Evolutionary conservation across 2,888 invertebrate species (phyloP).

Genomic region (Morinoia aosen): DNA sequence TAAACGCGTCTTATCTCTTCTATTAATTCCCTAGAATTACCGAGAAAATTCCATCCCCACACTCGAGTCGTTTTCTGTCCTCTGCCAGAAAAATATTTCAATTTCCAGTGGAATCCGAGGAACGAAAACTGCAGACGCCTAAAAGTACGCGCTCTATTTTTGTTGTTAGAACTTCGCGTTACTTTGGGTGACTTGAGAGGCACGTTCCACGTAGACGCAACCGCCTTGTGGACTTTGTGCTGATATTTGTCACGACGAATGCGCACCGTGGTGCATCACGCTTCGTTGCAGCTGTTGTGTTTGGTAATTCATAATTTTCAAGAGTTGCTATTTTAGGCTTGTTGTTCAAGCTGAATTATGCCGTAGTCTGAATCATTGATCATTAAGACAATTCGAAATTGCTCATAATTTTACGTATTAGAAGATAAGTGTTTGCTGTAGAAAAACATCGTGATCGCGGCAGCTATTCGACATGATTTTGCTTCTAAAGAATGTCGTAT

Average conservation of each 20-base stretch:
- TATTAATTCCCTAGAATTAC: slow-evolving; percentile 1
- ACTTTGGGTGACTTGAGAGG: not conserved
- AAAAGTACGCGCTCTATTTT: not conserved
- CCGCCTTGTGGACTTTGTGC: not conserved
- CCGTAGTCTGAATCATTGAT: not conserved
- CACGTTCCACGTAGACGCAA: not conserved
- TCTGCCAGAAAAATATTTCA: not conserved
- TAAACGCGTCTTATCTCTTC: slow-evolving; percentile 12
- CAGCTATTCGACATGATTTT: too few species aligned
- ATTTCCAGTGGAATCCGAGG: not conserved
- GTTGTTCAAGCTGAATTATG: too few species aligned
- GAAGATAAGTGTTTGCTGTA: not conserved
- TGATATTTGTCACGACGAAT: not conserved
- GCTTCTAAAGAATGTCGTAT: too few species aligned
- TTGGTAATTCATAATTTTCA: not conserved
- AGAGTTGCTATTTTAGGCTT: too few species aligned
- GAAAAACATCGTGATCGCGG: not conserved
- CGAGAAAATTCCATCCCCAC: not conserved
- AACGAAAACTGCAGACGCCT: not conserved
- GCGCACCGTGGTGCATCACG: not conserved
- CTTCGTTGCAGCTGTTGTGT: not conserved
- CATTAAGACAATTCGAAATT: not conserved
- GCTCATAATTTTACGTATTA: not conserved
- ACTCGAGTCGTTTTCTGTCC: not conserved
- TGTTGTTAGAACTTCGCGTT: not conserved